Conservation (phyloP, 2,113 vertebrate species). For the Irena cyanogastra region DNA sequence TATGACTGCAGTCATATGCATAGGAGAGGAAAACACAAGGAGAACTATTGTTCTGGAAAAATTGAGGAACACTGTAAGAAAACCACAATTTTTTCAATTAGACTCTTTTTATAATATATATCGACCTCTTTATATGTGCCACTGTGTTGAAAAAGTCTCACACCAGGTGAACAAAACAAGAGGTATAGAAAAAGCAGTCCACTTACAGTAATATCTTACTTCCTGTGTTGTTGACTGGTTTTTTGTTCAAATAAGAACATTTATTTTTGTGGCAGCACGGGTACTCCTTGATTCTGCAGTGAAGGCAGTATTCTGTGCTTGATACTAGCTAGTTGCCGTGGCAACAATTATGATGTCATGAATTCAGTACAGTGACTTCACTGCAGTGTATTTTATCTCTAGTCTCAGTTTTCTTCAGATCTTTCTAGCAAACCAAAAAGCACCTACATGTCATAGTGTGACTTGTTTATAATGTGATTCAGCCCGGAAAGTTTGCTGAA, state of each 20-base stretch:
- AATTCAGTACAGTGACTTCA: slow-evolving; percentile 61
- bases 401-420: not conserved
- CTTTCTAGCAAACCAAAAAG: not conserved
- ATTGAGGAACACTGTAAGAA: not conserved
- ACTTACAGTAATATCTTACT: not conserved
- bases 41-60: not conserved
- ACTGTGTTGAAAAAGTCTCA: not conserved
- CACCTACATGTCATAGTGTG: not conserved
- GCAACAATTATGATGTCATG: slow-evolving; percentile 65
- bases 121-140: not conserved
- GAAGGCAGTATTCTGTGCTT: slow-evolving; percentile 24
- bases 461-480: not conserved
- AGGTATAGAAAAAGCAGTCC: not conserved
- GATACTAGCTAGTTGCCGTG: slow-evolving; percentile 34
- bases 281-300: slow-evolving; percentile 38
- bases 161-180: not conserved
- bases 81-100: not conserved
- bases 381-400: slow-evolving; percentile 51
- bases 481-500: not conserved
- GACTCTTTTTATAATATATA: not conserved
- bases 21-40: not conserved
- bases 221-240: not conserved
- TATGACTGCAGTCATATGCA: not conserved
- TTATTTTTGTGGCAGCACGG: slow-evolving; percentile 38
- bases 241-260: slow-evolving; percentile 21